phyloP scores from a whole-genome alignment of 1,140 invertebrate species.

The Euwallacea similis region DNA sequence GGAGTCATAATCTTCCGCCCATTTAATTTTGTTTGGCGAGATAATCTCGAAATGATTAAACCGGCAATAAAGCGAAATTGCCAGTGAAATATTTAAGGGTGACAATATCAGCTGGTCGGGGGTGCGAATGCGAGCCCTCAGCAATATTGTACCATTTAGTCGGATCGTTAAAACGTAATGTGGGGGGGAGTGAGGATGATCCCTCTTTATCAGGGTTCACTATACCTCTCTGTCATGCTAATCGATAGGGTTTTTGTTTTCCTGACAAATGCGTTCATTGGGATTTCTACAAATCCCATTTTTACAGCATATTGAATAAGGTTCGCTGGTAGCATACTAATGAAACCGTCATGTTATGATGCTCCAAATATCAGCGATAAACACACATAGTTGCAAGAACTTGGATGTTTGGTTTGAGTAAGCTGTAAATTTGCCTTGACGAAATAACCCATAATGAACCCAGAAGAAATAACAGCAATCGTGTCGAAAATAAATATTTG shows the following conservation, averaged over 20 bases:
- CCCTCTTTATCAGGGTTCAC: constrained; percentile 8
- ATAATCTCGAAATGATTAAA: constrained; percentile 40
- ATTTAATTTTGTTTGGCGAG: constrained; percentile 38
- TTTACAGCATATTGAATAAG: not conserved
- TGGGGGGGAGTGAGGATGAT: constrained; percentile 22
- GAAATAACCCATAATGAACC: constrained; percentile 15
- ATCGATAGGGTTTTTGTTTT: not conserved
- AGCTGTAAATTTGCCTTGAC: constrained; percentile 18
- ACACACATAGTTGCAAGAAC: constrained; percentile 6
- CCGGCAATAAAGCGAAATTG: constrained; percentile 40
- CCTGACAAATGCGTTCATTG: too few species aligned
- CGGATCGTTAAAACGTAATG: constrained; percentile 37
- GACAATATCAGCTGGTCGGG: constrained; percentile 37
- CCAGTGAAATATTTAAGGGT: constrained; percentile 39
- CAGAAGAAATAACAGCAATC: constrained; percentile 22
- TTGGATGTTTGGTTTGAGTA: not conserved
- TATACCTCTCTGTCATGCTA: not conserved
- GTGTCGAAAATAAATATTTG: constrained; percentile 24
- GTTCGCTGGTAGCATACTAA: not conserved
- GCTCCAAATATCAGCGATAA: constrained; percentile 20
- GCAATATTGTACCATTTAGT: constrained; percentile 41
- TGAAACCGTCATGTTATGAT: constrained; percentile 14
- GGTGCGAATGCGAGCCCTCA: constrained; percentile 33
- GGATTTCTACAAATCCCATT: too few species aligned
- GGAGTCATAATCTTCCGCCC: constrained; percentile 25